Percentiles rank a stretch among this genome's conserved stretches.
Evolutionary conservation across 2,113 vertebrate species (phyloP).

Genomic region (Pelmatolapia mariae): DNA sequence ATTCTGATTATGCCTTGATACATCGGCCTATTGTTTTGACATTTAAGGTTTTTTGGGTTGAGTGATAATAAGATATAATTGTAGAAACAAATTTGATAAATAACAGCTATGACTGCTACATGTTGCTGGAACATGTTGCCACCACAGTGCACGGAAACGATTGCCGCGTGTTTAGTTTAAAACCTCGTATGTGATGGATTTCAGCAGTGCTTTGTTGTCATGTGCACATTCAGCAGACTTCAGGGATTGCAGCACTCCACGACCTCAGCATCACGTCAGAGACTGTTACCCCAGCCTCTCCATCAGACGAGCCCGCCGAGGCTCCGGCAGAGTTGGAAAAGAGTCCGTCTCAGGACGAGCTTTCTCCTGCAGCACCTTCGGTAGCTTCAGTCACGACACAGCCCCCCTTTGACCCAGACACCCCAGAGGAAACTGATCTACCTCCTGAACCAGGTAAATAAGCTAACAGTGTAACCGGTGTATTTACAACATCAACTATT

Average conservation of each 20-base stretch:
- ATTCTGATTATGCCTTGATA: not conserved
- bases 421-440: slow-evolving; percentile 39
- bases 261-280: slow-evolving; percentile 1
- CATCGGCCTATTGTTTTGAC: not conserved
- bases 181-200: not conserved
- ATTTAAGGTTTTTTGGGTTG: not conserved
- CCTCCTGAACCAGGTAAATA: slow-evolving; percentile 46
- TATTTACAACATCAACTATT: not conserved
- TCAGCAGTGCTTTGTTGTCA: not conserved
- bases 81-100: not conserved
- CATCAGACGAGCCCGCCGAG: not conserved
- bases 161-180: not conserved
- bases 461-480: not conserved
- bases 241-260: not conserved
- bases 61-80: not conserved
- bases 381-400: not conserved
- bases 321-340: not conserved
- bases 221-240: slow-evolving; percentile 1
- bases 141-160: not conserved
- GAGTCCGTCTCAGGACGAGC: slow-evolving; percentile 3
- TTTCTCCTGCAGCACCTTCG: not conserved
- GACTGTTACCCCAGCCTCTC: slow-evolving; percentile 5
- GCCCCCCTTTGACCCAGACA: not conserved
- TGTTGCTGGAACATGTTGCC: not conserved
- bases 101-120: not conserved